phyloP scores from a whole-genome alignment of 2,888 invertebrate species.

The Drosophila recens region DNA sequence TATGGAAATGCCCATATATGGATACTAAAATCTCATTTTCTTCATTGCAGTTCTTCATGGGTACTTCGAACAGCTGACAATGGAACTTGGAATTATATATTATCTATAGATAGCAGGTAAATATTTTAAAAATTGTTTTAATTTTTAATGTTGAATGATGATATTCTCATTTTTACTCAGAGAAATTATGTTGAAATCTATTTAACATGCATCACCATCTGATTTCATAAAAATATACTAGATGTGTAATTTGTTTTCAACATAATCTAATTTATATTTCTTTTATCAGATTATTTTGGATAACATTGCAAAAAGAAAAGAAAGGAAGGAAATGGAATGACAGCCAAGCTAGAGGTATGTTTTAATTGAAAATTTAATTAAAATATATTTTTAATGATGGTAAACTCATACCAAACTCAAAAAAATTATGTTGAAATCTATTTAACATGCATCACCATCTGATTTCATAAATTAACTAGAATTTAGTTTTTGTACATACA shows the following conservation, averaged over 20 bases:
- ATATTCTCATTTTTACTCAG: constrained; percentile 56
- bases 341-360: constrained; percentile 5
- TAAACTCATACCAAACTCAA: constrained; percentile 61
- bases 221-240: constrained; percentile 24
- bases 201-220: constrained; percentile 75
- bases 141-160: constrained; percentile 41
- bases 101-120: constrained; percentile 1
- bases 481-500: no score
- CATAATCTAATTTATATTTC: constrained; percentile 1
- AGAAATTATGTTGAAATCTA: constrained; percentile 56
- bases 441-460: constrained; percentile 65
- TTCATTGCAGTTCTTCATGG: not conserved
- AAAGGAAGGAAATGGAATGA: no score
- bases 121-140: not conserved
- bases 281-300: not conserved
- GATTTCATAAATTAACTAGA: no score
- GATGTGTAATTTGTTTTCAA: not conserved
- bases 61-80: no score
- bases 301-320: no score
- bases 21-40: not conserved
- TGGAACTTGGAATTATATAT: not conserved
- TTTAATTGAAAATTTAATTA: no score
- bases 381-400: constrained; percentile 48
- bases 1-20: not conserved
- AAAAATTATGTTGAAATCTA: constrained; percentile 61